Conservation (phyloP, 2,113 vertebrate genomes). For the Cepphus grylle region DNA sequence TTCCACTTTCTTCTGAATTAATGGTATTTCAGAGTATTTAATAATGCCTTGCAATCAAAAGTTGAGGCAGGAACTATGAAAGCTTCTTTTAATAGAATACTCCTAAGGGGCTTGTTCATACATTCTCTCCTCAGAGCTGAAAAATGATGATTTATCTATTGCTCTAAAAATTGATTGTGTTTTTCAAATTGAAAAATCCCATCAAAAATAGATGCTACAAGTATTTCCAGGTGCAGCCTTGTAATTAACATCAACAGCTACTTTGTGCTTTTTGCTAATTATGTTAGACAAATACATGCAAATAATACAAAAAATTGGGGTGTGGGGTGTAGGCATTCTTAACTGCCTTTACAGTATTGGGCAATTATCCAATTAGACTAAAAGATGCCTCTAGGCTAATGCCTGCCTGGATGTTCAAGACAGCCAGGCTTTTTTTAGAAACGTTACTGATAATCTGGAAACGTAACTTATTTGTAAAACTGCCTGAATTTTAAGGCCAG, state of each 20-base stretch:
- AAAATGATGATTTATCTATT: neutral
- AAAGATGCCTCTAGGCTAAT: neutral
- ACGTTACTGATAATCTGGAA: neutral
- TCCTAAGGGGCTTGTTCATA: neutral
- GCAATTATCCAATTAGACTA: neutral
- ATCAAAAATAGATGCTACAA: neutral
- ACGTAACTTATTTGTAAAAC: neutral
- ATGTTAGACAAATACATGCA: neutral
- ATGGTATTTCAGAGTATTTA: neutral
- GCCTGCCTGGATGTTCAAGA: neutral
- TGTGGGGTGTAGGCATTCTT: neutral
- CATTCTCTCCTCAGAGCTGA: neutral
- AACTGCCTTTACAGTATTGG: neutral
- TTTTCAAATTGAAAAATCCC: neutral
- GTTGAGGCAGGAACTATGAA: neutral
- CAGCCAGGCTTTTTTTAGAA: neutral
- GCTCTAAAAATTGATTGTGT: neutral
- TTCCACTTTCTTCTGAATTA: neutral
- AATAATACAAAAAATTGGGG: neutral
- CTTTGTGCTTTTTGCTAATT: neutral
- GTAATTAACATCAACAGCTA: conserved; percentile 16
- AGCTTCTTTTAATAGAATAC: neutral
- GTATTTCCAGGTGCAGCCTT: conserved; percentile 24
- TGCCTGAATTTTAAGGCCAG: neutral
- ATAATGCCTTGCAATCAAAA: neutral